These are phyloP conservation scores for Aleiodes leptofemur DNA, from an alignment of 2,888 invertebrate species.

Conservation along the genomic window DNA sequence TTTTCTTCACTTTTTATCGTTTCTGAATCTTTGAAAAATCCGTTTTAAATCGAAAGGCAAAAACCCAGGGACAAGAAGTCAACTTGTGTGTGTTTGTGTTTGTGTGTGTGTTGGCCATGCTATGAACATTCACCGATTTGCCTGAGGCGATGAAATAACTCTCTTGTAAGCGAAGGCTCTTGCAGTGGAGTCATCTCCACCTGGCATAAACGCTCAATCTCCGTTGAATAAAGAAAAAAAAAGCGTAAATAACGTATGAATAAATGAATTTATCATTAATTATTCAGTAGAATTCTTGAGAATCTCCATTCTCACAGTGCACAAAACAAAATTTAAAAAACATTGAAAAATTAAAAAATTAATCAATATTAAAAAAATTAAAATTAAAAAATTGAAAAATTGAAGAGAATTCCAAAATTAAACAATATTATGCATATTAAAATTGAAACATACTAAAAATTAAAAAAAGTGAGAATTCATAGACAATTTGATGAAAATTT, in stretches of 20 bases:
- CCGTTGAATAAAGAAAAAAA: background rate
- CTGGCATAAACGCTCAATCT: conserved; percentile 40
- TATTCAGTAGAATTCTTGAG: background rate
- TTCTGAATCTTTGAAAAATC: too few relatives aligned
- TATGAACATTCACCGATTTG: conserved; percentile 57
- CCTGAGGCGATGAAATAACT: conserved; percentile 71
- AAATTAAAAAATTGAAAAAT: too few relatives aligned
- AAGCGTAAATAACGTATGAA: background rate
- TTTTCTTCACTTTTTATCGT: background rate
- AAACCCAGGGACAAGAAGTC: conserved; percentile 59
- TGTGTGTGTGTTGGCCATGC: conserved; percentile 60
- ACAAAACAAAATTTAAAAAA: too few relatives aligned
- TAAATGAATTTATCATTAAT: background rate
- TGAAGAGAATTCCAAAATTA: too few relatives aligned
- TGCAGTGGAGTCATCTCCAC: conserved; percentile 54
- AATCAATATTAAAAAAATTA: too few relatives aligned
- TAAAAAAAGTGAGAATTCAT: too few relatives aligned
- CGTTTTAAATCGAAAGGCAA: conserved; percentile 10
- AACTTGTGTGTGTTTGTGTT: too few relatives aligned
- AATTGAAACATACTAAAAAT: too few relatives aligned
- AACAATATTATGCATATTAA: too few relatives aligned
- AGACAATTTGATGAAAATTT: too few relatives aligned
- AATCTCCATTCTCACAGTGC: background rate
- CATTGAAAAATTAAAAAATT: too few relatives aligned
- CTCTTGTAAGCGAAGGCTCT: conserved; percentile 67